A percentile compares a stretch with the other conserved stretches of the same genome.
phyloP scores from a whole-genome alignment of 2,113 vertebrate genomes.

The Rhineura floridana region DNA sequence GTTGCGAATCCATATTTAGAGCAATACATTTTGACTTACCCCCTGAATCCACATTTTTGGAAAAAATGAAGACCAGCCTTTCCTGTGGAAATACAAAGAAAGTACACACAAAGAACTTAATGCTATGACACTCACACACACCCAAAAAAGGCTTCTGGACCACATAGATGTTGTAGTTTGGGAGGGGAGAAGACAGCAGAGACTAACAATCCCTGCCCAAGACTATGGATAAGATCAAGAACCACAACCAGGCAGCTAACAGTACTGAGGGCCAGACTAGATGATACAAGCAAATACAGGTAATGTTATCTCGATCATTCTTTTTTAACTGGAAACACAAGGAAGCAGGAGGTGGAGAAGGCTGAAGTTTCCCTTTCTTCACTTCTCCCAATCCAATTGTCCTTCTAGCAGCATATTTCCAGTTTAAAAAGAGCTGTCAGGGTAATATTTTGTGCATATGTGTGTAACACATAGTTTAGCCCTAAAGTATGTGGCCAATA shows the following conservation, averaged over 20 bases:
- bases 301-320: neutral
- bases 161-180: neutral
- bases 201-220: neutral
- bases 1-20: neutral
- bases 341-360: neutral
- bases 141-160: neutral
- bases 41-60: constrained; percentile 15
- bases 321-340: neutral
- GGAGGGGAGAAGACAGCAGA: neutral
- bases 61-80: neutral
- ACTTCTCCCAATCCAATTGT: neutral
- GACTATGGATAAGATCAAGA: neutral
- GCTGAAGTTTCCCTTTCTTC: neutral
- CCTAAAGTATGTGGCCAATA: neutral
- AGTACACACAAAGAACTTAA: neutral
- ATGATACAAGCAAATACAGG: neutral
- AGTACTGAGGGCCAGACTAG: neutral
- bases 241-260: neutral
- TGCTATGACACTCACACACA: neutral
- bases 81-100: neutral
- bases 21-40: neutral
- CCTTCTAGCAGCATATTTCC: neutral
- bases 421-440: neutral
- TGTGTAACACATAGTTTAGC: too few species aligned
- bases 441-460: neutral